Conservation (phyloP, 64 coral and sea anemone species). For the Stichodactyla mertensii region DNA sequence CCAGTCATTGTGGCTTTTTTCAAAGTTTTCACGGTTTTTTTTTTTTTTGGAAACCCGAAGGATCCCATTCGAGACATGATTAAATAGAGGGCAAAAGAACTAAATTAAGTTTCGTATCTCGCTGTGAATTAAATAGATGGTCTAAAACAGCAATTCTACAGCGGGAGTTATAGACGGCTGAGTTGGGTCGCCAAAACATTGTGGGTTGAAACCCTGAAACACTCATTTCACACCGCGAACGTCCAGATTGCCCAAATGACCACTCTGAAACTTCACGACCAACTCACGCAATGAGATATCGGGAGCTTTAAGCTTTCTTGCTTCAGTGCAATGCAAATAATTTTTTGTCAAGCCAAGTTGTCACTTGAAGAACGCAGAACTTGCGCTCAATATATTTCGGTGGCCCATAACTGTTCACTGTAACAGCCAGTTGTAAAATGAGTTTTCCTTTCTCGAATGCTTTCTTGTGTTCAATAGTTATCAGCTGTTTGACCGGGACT, state of each 20-base stretch:
- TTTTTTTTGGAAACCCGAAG: not conserved
- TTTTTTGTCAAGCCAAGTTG: not conserved
- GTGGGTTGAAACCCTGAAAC: not conserved
- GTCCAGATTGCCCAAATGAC: not conserved
- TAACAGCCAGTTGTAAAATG: not conserved
- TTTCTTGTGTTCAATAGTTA: not conserved
- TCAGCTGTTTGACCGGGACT: not conserved
- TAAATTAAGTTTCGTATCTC: not conserved
- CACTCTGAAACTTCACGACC: not conserved
- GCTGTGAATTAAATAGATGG: slow-evolving; percentile 1
- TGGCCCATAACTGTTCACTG: not conserved
- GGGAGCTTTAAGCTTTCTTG: not conserved
- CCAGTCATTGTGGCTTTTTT: not conserved
- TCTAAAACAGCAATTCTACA: slow-evolving; percentile 17
- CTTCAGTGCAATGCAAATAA: not conserved
- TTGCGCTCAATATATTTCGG: not conserved
- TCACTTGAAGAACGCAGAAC: not conserved
- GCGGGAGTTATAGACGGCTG: not conserved
- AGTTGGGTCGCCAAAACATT: slow-evolving; percentile 10
- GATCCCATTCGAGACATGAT: not conserved
- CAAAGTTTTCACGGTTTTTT: not conserved
- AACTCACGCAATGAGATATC: slow-evolving; percentile 15
- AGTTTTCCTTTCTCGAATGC: not conserved
- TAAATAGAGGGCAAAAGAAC: not conserved
- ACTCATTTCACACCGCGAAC: slow-evolving; percentile 7